phyloP scores from a whole-genome alignment of 2,888 invertebrate species.

The Stenodera caucasica region DNA sequence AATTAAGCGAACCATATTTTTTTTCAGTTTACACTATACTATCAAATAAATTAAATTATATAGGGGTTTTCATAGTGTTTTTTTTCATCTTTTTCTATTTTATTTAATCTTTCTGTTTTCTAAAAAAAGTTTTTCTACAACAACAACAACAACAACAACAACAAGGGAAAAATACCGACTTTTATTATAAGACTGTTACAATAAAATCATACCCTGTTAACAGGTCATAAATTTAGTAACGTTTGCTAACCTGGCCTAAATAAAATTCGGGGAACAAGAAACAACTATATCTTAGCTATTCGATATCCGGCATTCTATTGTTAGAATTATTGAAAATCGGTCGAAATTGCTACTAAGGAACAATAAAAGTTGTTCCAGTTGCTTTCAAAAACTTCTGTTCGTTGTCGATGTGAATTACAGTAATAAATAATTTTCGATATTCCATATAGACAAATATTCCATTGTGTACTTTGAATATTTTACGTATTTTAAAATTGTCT shows the following conservation, averaged over 20 bases:
- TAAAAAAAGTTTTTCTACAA: neutral
- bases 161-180: neutral
- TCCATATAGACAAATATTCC: too few species aligned
- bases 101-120: neutral
- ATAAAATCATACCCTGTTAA: slow-evolving; percentile 12
- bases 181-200: neutral
- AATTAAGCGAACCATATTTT: slow-evolving; percentile 34
- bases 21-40: slow-evolving; percentile 27
- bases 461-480: slow-evolving; percentile 1
- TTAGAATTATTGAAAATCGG: slow-evolving; percentile 2
- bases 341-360: neutral
- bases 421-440: neutral
- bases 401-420: neutral
- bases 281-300: neutral
- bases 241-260: slow-evolving; percentile 3
- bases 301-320: neutral
- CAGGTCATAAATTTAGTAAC: slow-evolving; percentile 5
- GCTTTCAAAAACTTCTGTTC: slow-evolving; percentile 2
- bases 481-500: too few species aligned
- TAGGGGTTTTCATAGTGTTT: slow-evolving; percentile 13
- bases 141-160: too few species aligned
- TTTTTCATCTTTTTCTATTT: neutral
- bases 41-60: slow-evolving; percentile 36
- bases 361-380: slow-evolving; percentile 7
- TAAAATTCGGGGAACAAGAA: neutral